A percentile compares a stretch with the other conserved stretches of the same genome.
Evolutionary conservation across 2,888 invertebrate genomes (phyloP).

Genomic region (Imbricaverruca yamaguchii): DNA sequence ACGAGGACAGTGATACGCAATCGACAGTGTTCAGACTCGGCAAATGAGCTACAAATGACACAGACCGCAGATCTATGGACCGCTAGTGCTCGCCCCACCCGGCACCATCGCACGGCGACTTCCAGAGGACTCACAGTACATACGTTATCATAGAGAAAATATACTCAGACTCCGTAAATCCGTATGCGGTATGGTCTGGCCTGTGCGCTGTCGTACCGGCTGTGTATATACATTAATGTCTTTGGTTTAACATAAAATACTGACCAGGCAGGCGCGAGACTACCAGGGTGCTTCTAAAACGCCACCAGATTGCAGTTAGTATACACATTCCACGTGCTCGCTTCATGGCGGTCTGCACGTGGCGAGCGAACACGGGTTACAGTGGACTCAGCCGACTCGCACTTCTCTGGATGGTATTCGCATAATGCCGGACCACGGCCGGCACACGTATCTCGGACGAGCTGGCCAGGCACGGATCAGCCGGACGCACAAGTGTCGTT

Average conservation of each 20-base stretch:
- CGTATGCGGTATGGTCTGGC: not conserved
- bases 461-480: not conserved
- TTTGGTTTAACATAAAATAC: slow-evolving; percentile 4
- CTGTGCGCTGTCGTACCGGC: not conserved
- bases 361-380: no score
- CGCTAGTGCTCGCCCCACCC: not conserved
- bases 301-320: not conserved
- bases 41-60: not conserved
- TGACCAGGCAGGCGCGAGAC: not conserved
- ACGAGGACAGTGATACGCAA: not conserved
- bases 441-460: not conserved
- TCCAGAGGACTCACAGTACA: not conserved
- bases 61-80: not conserved
- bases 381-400: no score
- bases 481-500: no score
- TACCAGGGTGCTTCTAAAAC: not conserved
- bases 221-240: not conserved
- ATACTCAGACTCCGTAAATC: not conserved
- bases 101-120: not conserved
- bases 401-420: no score
- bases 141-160: not conserved
- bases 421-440: not conserved
- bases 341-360: not conserved
- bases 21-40: not conserved
- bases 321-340: not conserved